Base-by-base conservation (phyloP, 2,888 invertebrate species). In the Gortyna flavago region DNA sequence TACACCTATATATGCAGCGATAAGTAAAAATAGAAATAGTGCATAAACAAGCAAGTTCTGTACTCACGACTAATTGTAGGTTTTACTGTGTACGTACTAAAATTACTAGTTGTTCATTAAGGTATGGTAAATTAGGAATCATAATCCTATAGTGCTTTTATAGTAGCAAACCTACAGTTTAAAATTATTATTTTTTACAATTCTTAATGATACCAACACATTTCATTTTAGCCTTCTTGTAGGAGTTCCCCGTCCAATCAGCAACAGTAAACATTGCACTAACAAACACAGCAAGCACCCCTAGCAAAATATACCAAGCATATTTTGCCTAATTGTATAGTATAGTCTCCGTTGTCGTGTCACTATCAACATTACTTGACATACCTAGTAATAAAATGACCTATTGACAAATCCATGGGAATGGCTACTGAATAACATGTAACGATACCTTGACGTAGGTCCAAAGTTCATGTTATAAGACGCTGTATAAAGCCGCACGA, bases 1-100 rank as follows among this genome's bases (percentile, higher is more conserved):
- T 29, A 57, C 61, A 74, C 54, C 59, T 69, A 70, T 69, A 74
- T 77, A 71, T 72, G 64, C 72, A 86, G 64, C 72, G 76, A 65
- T 82, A 78, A 71, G 11, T 71, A 32, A 76, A 79, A 85, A 79
- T 66, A 83, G 44, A 73, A 79, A 64, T 38, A 64, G 32, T 68
- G 66, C 32, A 71, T 21, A 71, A 57, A 44, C 57, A 67, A 67
- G 2, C 74, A 35, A 62, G 4, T 51, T 18, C 16, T 66, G 13
- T 65, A 61, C 54, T 54, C 2, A 32, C 38, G 18, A 29, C 59
- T 59, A 21, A 57, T 32, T 35, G 16, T 21, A 11, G 18, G 9
- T 32, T 67, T 80, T 44, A 25, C 13, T 48, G 4, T 16, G 35
- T 29, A 57, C 2, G 1, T 54, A 54, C 51, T 44, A 16, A 16